Evolutionary conservation across 2,888 invertebrate genomes (phyloP).

Genomic region (Folsomia manolachei): DNA sequence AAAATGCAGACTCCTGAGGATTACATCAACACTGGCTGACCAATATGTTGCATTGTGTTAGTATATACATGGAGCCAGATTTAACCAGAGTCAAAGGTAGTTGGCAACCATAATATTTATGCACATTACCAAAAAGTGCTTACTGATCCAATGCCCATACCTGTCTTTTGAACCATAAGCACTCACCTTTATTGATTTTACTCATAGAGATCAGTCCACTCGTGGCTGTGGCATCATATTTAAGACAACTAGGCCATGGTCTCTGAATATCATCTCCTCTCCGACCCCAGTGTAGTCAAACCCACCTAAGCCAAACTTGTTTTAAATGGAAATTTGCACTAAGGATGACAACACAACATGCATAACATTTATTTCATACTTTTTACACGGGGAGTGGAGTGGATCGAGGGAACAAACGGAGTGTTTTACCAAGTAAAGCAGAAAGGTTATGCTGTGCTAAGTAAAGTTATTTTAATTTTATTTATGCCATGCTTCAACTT

Average conservation of each 20-base stretch:
- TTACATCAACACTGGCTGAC: background rate
- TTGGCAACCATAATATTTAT: background rate
- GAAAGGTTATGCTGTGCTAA: background rate
- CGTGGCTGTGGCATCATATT: background rate
- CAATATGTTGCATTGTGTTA: too few species aligned
- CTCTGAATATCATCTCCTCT: too few species aligned
- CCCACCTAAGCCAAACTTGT: background rate
- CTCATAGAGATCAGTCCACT: background rate
- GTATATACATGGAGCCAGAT: too few species aligned
- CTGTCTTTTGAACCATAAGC: background rate
- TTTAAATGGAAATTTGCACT: constrained; percentile 13
- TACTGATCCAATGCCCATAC: background rate
- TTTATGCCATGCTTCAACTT: too few species aligned
- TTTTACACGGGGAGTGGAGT: background rate
- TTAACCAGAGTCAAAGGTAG: too few species aligned
- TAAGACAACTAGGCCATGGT: constrained; percentile 16
- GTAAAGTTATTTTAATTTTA: too few species aligned
- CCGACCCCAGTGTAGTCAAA: too few species aligned
- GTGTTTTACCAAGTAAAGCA: background rate
- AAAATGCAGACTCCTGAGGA: background rate
- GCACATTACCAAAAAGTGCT: too few species aligned
- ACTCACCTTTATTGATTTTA: constrained; percentile 4
- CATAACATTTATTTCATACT: too few species aligned
- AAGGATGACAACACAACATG: background rate
- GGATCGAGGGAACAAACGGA: background rate